Conservation (phyloP, 2,113 vertebrate species). For the Melierax canorus region DNA sequence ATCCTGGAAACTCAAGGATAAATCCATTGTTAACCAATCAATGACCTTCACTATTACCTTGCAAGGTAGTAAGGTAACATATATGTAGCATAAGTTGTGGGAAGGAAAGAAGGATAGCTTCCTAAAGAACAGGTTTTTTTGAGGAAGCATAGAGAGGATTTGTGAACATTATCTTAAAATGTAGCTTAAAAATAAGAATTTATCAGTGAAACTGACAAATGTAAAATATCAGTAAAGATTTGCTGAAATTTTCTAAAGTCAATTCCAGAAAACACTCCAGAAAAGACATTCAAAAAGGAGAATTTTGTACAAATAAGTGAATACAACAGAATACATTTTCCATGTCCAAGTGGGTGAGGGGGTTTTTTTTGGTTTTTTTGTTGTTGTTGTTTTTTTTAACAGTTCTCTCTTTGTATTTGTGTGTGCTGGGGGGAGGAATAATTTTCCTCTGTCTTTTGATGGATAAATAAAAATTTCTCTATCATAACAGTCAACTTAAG, state of each 20-base stretch:
- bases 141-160: neutral
- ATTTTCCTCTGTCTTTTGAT: neutral
- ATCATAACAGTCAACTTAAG: neutral
- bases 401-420: neutral
- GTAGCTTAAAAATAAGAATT: neutral
- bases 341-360: too few species aligned
- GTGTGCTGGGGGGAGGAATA: fast-evolving
- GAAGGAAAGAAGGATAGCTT: neutral
- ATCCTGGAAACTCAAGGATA: neutral
- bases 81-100: fast-evolving
- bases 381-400: neutral
- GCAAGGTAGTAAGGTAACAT: neutral
- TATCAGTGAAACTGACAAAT: neutral
- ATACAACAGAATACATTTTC: neutral
- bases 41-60: neutral
- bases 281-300: neutral
- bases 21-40: neutral
- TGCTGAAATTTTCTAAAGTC: neutral
- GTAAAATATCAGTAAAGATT: neutral
- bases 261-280: neutral
- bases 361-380: too few species aligned
- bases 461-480: neutral
- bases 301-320: neutral
- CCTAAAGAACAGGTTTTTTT: neutral
- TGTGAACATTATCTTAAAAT: neutral